Conservation (phyloP, 1,140 invertebrate species). For the Drosophila bifasciata region DNA sequence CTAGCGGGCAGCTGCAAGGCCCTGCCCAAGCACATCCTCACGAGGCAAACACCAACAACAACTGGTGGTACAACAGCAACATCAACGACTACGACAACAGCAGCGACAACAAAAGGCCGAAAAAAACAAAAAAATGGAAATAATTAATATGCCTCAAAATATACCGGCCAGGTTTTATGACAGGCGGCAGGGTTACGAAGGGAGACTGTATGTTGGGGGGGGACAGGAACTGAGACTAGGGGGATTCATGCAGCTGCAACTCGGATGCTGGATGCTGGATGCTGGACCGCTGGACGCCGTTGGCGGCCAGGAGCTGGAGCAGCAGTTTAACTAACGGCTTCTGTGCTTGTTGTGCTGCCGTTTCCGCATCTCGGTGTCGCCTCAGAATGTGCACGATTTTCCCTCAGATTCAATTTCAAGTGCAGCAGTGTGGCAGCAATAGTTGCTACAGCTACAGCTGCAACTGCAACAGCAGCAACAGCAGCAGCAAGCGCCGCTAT, state of each 20-base stretch:
- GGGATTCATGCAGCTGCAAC: conserved; percentile 35
- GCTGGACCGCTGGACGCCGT: conserved; percentile 37
- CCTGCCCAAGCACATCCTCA: conserved; percentile 77
- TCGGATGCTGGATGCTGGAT: conserved; percentile 55
- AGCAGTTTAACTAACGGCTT: conserved; percentile 80
- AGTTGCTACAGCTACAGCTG: conserved; percentile 51
- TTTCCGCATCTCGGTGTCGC: conserved; percentile 80
- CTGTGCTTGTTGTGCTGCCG: conserved; percentile 81
- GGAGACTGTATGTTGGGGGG: conserved; percentile 10
- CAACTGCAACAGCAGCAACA: conserved; percentile 44
- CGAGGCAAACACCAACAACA: conserved; percentile 52
- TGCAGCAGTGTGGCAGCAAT: conserved; percentile 60
- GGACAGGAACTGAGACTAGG: neutral
- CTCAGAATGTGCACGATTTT: conserved; percentile 81
- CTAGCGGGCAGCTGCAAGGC: conserved; percentile 73
- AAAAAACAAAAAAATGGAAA: conserved; percentile 54
- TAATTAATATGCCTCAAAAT: conserved; percentile 83
- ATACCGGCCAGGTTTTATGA: conserved; percentile 74
- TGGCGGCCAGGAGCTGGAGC: conserved; percentile 31
- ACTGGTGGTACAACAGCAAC: conserved; percentile 19
- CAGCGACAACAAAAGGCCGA: conserved; percentile 69
- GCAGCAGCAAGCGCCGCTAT: conserved; percentile 76
- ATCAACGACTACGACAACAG: conserved; percentile 51
- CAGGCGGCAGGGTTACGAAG: conserved; percentile 65
- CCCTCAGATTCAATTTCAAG: conserved; percentile 80